These are phyloP conservation scores for Palythoa grandis DNA, from an alignment of 92 coral and sea anemone genomes.

Conservation along the genomic window DNA sequence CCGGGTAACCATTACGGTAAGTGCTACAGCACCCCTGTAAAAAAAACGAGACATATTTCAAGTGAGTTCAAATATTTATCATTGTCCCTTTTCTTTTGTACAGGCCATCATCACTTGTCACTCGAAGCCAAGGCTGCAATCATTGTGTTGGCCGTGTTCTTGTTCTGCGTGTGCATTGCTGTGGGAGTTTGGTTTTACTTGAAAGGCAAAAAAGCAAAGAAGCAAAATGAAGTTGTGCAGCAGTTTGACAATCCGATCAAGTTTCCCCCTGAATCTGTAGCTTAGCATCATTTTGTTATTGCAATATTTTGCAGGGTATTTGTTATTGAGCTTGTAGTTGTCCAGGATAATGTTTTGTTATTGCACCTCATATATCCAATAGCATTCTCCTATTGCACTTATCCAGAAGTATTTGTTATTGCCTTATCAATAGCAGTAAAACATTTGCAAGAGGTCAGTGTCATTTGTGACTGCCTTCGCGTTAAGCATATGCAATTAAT, in stretches of 20 bases:
- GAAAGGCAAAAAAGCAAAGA: background rate
- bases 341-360: too few relatives aligned
- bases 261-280: slow-evolving; percentile 1
- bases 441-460: too few relatives aligned
- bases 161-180: slow-evolving; percentile 21
- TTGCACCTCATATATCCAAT: too few relatives aligned
- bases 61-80: too few relatives aligned
- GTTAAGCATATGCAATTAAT: too few relatives aligned
- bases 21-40: too few relatives aligned
- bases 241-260: slow-evolving; percentile 39
- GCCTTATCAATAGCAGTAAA: too few relatives aligned
- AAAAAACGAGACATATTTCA: too few relatives aligned
- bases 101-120: slow-evolving; percentile 11
- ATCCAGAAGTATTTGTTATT: too few relatives aligned
- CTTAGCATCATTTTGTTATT: background rate
- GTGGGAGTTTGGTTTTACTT: slow-evolving; percentile 8
- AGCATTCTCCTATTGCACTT: too few relatives aligned
- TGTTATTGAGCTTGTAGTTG: background rate
- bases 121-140: slow-evolving; percentile 19
- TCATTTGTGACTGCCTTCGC: too few relatives aligned
- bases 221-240: background rate
- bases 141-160: slow-evolving; percentile 5
- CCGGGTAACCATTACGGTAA: too few relatives aligned
- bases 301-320: background rate
- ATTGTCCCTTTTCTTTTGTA: background rate